Base-by-base conservation (phyloP, 2,888 invertebrate genomes). In the Hirtodrosophila histrioides region DNA sequence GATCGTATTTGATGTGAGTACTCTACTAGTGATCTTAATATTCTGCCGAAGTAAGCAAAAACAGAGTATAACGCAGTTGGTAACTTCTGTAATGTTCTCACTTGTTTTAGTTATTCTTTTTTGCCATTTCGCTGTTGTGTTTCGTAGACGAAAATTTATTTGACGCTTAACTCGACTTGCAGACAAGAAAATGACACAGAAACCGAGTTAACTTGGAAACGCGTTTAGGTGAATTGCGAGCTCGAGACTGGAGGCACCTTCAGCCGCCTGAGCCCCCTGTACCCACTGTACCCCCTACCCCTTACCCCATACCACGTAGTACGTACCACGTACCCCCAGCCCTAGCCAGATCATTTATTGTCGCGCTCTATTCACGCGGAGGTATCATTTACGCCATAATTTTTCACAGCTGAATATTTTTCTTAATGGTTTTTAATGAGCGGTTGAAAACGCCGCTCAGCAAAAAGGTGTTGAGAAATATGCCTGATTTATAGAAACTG, bases 351-450 rank as follows among this genome's bases (percentile, higher is more conserved):
- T 73, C 83, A 63, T 70, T 76, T 68, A 70, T 79, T 86, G 76
- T 69, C 65, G 64, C 62, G 55, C 41, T 44, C 44, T 24, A 35
- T 49, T 49, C 41, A 37, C 50, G 56, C 50, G 54, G 64, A 64
- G 85, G 86, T 87, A 83, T 83, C 82, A 87, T 83, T 83, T 87
- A 87, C 82, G 76, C 82, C 82, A 83, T 83, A 85, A 87, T 87
- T 85, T 79, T 87, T 69, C 73, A 82, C 67, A 75, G 87, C 46
- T 75, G 83, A 85, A 85, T 78, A 87, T 83, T 83, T 79, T 69
- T 61, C 83, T 82, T 85, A 83, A 83, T 83, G 88, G 87, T 82
- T 83, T 83, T 83, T 83, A 83, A 83, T 83, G 87, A 83, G 87
- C 56, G 82, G 87, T 78, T 81, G 43, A 74, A 74, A 74, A 67